phyloP scores from a whole-genome alignment of 2,113 vertebrate genomes.

The Salvelinus alpinus region DNA sequence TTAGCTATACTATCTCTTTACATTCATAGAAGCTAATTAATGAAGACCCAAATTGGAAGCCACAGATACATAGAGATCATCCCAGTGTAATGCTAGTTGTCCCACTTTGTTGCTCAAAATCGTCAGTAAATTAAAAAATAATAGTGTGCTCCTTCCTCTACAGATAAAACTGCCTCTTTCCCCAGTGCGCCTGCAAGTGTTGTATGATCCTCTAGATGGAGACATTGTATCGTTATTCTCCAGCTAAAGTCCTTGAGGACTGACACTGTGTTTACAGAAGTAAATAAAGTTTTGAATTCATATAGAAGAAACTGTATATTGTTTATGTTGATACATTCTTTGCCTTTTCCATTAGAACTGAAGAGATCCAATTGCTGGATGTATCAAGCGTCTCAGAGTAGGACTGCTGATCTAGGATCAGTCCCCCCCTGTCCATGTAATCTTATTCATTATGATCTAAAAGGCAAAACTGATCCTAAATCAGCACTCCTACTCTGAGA shows the following conservation, averaged over 20 bases:
- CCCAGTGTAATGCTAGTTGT: neutral
- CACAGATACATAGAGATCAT: neutral
- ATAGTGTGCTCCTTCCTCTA: no score
- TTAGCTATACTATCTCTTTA: neutral
- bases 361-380: neutral
- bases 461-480: no score
- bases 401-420: no score
- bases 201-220: slow-evolving; percentile 19
- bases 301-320: neutral
- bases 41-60: neutral
- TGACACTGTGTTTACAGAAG: neutral
- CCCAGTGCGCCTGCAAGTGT: neutral
- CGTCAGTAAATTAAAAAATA: neutral
- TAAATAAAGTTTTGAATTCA: neutral
- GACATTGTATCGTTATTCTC: neutral
- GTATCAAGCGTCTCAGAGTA: neutral
- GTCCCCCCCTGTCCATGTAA: no score
- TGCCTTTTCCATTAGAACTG: neutral
- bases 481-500: no score
- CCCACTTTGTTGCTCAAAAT: neutral
- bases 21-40: neutral
- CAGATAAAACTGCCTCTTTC: neutral
- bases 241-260: neutral
- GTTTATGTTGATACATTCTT: neutral
- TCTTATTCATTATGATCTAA: no score